These are phyloP conservation scores for Philereme vetulata DNA, from an alignment of 2,888 invertebrate species.

Conservation along the genomic window DNA sequence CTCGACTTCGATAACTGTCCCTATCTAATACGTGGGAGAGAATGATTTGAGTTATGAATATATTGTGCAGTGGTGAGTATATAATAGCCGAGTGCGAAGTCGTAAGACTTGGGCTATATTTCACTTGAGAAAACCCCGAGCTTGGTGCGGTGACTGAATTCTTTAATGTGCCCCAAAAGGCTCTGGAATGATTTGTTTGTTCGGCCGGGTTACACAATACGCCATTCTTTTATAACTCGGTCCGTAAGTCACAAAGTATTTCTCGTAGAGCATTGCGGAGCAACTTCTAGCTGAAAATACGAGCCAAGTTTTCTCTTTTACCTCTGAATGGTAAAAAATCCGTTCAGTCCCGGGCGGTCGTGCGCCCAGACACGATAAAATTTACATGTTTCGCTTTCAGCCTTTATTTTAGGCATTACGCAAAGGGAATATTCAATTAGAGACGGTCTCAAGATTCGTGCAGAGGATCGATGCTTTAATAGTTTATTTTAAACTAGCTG, in stretches of 20 bases:
- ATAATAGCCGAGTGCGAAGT: background rate
- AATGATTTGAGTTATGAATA: too few species aligned
- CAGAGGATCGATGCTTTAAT: constrained; percentile 25
- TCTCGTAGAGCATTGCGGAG: constrained; percentile 69
- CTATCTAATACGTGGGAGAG: too few species aligned
- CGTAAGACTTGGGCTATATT: background rate
- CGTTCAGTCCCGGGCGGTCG: constrained; percentile 59
- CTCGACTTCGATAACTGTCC: background rate
- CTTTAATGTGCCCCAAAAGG: constrained; percentile 44
- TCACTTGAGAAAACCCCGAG: constrained; percentile 10
- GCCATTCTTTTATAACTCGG: constrained; percentile 70
- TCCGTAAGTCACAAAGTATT: constrained; percentile 77
- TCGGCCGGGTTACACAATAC: constrained; percentile 59
- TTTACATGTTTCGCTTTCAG: constrained; percentile 80
- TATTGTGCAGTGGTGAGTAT: too few species aligned
- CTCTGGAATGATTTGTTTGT: constrained; percentile 64
- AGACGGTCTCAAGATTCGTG: constrained; percentile 71
- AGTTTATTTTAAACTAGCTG: constrained; percentile 10
- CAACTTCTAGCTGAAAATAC: constrained; percentile 78
- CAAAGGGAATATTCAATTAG: constrained; percentile 82
- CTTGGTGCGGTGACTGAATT: constrained; percentile 46
- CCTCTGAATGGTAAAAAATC: constrained; percentile 73
- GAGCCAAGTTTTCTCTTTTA: constrained; percentile 76
- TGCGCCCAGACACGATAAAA: constrained; percentile 76
- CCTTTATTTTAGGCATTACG: constrained; percentile 79